Conservation (phyloP, 2,888 invertebrate species). For the Pseudanteris insignis region DNA sequence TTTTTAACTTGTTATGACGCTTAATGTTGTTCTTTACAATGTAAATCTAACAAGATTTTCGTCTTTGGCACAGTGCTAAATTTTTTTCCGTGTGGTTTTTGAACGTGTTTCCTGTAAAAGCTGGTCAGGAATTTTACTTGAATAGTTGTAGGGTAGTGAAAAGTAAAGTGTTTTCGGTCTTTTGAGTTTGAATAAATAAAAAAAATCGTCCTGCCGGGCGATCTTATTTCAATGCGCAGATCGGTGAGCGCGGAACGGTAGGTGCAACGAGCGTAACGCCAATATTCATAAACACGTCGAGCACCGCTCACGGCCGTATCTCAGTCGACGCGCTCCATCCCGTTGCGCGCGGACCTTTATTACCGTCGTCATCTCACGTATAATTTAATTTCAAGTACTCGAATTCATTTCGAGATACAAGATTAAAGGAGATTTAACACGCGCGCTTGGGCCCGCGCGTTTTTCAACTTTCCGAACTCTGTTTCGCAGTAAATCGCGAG, state of each 20-base stretch:
- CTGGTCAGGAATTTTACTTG: too few species aligned
- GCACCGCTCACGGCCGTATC: conserved; percentile 49
- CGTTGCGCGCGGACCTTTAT: conserved; percentile 42
- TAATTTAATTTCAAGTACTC: conserved; percentile 40
- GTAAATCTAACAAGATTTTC: too few species aligned
- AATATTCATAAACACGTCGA: conserved; percentile 60
- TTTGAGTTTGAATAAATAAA: conserved; percentile 10
- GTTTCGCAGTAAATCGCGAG: conserved; percentile 14
- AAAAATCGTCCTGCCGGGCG: conserved; percentile 6
- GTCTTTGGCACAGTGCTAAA: too few species aligned
- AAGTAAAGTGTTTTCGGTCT: conserved; percentile 2
- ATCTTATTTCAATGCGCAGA: conserved; percentile 26
- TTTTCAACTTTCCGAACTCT: conserved; percentile 25
- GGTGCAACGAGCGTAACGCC: conserved; percentile 48
- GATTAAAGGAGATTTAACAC: conserved; percentile 44
- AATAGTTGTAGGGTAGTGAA: not conserved
- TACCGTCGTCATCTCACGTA: conserved; percentile 41
- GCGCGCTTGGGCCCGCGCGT: conserved; percentile 27
- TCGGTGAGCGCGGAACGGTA: conserved; percentile 32
- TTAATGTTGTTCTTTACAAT: too few species aligned
- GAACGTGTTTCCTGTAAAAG: too few species aligned
- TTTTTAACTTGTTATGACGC: too few species aligned
- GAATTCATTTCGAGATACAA: conserved; percentile 44
- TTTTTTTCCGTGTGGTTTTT: too few species aligned
- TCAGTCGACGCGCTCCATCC: conserved; percentile 49